A percentile compares a stretch with the other conserved stretches of the same genome.
phyloP scores from a whole-genome alignment of 2,888 invertebrate genomes.

The Drosophila tanythrix region DNA sequence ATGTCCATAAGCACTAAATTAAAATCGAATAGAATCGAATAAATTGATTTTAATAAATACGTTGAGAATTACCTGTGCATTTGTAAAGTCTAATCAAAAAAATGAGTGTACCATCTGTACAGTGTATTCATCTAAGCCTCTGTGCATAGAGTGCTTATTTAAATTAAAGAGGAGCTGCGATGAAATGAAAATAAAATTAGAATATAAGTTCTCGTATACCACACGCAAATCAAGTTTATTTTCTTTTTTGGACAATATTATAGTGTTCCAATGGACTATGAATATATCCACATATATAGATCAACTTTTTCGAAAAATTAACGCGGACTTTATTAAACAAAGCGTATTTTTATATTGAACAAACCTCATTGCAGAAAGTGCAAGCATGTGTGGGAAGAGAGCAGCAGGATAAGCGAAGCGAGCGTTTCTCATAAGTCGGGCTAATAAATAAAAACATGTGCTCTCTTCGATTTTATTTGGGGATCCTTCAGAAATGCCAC shows the following conservation, averaged over 20 bases:
- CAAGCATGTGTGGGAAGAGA: not conserved
- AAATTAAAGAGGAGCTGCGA: not conserved
- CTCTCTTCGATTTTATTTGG: not conserved
- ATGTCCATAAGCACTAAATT: not conserved
- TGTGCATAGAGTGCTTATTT: not conserved
- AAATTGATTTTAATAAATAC: not conserved
- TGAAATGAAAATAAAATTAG: too few relatives aligned
- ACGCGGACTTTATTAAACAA: not conserved
- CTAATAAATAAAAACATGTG: not conserved
- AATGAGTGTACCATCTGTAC: not conserved
- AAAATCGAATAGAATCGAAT: not conserved
- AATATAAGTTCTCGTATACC: not conserved
- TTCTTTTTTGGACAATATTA: not conserved
- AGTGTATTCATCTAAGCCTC: too few relatives aligned
- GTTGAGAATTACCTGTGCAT: not conserved
- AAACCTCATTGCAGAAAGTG: not conserved
- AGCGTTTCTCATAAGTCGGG: not conserved
- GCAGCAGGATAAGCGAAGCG: not conserved
- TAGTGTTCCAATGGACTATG: not conserved
- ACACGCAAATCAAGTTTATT: not conserved
- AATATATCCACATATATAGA: not conserved
- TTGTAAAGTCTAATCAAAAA: not conserved
- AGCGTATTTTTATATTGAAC: not conserved
- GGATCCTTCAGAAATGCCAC: not conserved
- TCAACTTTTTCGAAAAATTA: not conserved